phyloP scores from a whole-genome alignment of 23 tunicate species.

The Botrylloides violaceus region DNA sequence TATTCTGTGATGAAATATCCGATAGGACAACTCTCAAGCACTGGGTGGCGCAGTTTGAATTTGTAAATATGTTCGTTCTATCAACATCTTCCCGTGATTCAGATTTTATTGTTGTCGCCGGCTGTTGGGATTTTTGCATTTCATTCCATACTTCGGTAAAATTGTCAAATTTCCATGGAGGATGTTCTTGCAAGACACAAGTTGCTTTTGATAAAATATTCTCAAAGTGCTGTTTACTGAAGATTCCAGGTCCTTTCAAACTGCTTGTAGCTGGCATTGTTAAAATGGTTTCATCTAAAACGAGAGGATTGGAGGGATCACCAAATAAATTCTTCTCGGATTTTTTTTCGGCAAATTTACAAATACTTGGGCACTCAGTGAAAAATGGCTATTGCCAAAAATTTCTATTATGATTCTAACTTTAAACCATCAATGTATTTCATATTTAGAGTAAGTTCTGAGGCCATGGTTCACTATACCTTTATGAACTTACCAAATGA shows the following conservation, averaged over 20 bases:
- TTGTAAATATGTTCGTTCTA: not conserved
- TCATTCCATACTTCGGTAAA: not conserved
- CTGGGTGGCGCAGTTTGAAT: not conserved
- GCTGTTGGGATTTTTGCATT: not conserved
- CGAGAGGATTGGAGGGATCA: too few relatives aligned
- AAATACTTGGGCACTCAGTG: too few relatives aligned
- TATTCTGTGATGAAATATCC: not conserved
- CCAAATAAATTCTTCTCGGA: too few relatives aligned
- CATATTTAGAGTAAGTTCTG: too few relatives aligned
- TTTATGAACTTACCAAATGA: constrained; percentile 4
- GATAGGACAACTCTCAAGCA: not conserved
- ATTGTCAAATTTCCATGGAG: not conserved
- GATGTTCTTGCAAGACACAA: not conserved
- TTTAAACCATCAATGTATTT: too few relatives aligned
- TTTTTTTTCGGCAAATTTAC: too few relatives aligned
- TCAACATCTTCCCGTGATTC: not conserved
- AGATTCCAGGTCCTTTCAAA: not conserved
- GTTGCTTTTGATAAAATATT: not conserved
- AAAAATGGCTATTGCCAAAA: too few relatives aligned
- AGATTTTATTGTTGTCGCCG: not conserved
- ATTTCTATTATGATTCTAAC: too few relatives aligned
- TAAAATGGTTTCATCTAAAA: not conserved
- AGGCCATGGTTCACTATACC: too few relatives aligned
- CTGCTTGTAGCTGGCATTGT: not conserved
- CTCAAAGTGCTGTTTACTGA: not conserved